Base-by-base conservation (phyloP, 2,797 vertebrate species). In the Halcyon leucocephala region DNA sequence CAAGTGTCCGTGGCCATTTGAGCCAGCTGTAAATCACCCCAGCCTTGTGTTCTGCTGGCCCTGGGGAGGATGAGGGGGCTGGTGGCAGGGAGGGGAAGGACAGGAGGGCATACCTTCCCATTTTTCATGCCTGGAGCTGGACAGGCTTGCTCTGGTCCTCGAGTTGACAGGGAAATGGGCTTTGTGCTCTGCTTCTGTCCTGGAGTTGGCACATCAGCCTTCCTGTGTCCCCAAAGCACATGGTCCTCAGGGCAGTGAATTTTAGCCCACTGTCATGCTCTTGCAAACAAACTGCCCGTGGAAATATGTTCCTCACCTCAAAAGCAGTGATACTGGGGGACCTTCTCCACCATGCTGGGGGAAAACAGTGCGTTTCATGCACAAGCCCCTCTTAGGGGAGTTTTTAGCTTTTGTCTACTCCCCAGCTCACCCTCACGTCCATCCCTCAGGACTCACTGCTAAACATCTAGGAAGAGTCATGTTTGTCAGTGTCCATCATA, bases 351-450 rank as follows among this genome's bases (percentile, higher is more conserved):
- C 12, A 4, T 5, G 6, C 51, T 29, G 19, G 5, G 14, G 7
- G 8, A 57, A 66, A 88, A 41, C 0, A 44, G 22, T 3, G 2
- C 1, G 1, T 69, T 78, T 74, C 17, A 49, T 18, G 14, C 13
- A 55, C 44, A 33, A 60, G 4, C 1, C 3, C 20, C 17, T 51
- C 14, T 58, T 51, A 35, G 0, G 1, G 26, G 7, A 72, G 10
- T 19, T n/a, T 48, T 5, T 22, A n/a, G 12, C 29, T 73, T 66
- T 24, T 58, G 10, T 52, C 70, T 92, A 2, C 7, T 57, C 41
- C 33, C 14, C 72, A 74, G 35, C 35, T 86, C 24, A 25, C 6
- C 6, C 31, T 79, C 1, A 3, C 1, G 0, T 16, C 22, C 4
- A 4, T 25, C 24, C 10, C 26, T 33, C 2, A 5, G 62, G 37